Percentiles rank a stretch among this genome's conserved stretches.
Evolutionary conservation across 2,113 vertebrate species (phyloP).

Genomic region (Alosa alosa): DNA sequence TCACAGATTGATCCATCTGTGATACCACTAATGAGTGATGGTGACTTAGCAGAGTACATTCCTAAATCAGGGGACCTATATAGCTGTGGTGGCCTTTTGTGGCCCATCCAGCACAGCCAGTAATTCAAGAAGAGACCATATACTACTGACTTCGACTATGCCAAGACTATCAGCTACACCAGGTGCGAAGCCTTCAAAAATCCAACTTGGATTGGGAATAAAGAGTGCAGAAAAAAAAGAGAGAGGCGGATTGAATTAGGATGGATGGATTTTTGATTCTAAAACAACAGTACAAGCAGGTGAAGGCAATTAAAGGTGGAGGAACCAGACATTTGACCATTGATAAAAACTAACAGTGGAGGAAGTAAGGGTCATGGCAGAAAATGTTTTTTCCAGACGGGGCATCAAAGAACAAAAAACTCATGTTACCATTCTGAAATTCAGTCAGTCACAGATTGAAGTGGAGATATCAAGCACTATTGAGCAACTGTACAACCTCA

Average conservation of each 20-base stretch:
- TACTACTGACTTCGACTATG: no score
- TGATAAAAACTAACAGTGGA: no score
- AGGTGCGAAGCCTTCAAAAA: neutral
- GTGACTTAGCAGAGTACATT: conserved; percentile 15
- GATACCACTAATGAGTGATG: conserved; percentile 22
- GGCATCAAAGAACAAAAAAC: conserved; percentile 19
- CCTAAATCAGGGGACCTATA: conserved; percentile 20
- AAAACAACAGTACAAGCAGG: conserved; percentile 25
- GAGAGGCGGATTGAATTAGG: conserved; percentile 21
- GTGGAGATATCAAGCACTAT: neutral
- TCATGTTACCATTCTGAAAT: conserved; percentile 9
- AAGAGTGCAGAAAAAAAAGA: conserved; percentile 17
- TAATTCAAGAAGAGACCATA: conserved; percentile 11
- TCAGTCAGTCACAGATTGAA: conserved; percentile 17
- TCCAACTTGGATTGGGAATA: conserved; percentile 11
- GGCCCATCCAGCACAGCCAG: neutral
- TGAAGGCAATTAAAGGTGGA: conserved; percentile 24
- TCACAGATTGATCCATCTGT: conserved; percentile 24
- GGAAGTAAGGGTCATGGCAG: no score
- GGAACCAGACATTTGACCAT: conserved; percentile 4
- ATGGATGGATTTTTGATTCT: conserved; percentile 26
- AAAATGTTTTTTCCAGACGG: conserved; percentile 24
- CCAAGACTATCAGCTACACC: conserved; percentile 7
- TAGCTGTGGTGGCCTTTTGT: conserved; percentile 21
- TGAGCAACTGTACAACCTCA: conserved; percentile 22